Evolutionary conservation across 1,140 invertebrate genomes (phyloP), one percentile per base, ranked within the genome.

Genomic region (Megalonaias nervosa): DNA sequence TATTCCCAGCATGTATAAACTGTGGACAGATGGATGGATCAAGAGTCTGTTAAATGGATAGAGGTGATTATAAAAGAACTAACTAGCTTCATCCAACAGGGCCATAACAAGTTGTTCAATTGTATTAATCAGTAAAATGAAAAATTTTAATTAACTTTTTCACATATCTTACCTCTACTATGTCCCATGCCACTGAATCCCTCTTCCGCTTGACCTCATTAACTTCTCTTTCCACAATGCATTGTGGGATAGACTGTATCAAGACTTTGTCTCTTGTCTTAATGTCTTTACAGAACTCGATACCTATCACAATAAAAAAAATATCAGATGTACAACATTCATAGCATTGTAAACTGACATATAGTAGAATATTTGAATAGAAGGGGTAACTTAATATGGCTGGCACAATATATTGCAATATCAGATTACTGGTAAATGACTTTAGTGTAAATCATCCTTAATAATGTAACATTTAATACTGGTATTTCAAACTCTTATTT

Each of bases 151-250:
- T 21, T 67, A 13, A 21, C 19, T 23, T 67, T 23, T 67, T 17
- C 19, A 48, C 11, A 15, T 4, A 17, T 59, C 48, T n/a, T 71
- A 88, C 87, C 84, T 86, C 67, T n/a, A 87, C 65, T 67, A 82
- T 77, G 55, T 84, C 82, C 65, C 81, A 81, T 26, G 80, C 80
- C 15, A 83, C 74, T 56, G 83, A 75, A 4, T 73, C 72, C 65
- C 80, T 82, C 23, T 75, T 81, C 17, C 79, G 69, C 59, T 82
- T 85, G 16, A 79, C n/a, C 61, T 85, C 84, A 75, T 64, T 81
- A n/a, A 73, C 77, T 61, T 87, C 86, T 66, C 77, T 82, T 59
- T 82, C 75, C 13, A 83, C 75, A 56, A 89, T 67, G 74, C 87
- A 88, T 1, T 79, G 74, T 67, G 87, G 87, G 13, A 86, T 68